A percentile compares a stretch with the other conserved stretches of the same genome.
Conservation (phyloP, 2,888 invertebrate genomes). For the Ptycholaimellus sp. region DNA sequence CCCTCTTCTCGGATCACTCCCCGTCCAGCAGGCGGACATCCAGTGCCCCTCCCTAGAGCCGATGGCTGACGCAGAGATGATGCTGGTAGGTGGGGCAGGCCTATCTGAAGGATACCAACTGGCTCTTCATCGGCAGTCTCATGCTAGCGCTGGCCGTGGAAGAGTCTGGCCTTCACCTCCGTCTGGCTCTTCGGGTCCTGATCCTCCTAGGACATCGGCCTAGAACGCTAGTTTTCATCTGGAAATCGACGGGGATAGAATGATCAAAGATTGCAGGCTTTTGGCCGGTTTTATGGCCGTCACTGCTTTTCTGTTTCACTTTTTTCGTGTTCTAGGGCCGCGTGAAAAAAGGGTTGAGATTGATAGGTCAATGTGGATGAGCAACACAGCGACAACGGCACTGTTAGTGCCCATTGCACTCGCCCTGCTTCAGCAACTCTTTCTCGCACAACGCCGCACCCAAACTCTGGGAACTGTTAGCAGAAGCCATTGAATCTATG, state of each 20-base stretch:
- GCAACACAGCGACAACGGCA: constrained; percentile 34
- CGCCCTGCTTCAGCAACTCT: too few species aligned
- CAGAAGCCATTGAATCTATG: too few species aligned
- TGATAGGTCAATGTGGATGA: constrained; percentile 15
- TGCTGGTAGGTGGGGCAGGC: too few species aligned
- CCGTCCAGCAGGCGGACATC: not conserved
- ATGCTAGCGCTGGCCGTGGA: constrained; percentile 28
- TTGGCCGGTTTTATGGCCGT: not conserved
- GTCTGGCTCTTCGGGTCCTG: constrained; percentile 26
- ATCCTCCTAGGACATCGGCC: constrained; percentile 23
- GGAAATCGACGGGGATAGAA: too few species aligned
- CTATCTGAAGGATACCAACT: constrained; percentile 12
- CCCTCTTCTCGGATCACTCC: not conserved
- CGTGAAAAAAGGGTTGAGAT: too few species aligned
- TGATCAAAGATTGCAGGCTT: too few species aligned
- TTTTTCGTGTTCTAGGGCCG: too few species aligned
- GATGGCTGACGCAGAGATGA: too few species aligned
- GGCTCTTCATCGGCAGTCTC: constrained; percentile 27
- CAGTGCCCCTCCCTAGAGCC: too few species aligned
- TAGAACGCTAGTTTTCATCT: too few species aligned
- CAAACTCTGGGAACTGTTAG: too few species aligned
- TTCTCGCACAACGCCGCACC: too few species aligned
- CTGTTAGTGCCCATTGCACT: constrained; percentile 78
- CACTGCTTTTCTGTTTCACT: not conserved
- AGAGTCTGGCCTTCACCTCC: constrained; percentile 25